Evolutionary conservation across 2,888 invertebrate species (phyloP), one percentile per base, ranked within the genome.

Genomic region (Nomada hirtipes): DNA sequence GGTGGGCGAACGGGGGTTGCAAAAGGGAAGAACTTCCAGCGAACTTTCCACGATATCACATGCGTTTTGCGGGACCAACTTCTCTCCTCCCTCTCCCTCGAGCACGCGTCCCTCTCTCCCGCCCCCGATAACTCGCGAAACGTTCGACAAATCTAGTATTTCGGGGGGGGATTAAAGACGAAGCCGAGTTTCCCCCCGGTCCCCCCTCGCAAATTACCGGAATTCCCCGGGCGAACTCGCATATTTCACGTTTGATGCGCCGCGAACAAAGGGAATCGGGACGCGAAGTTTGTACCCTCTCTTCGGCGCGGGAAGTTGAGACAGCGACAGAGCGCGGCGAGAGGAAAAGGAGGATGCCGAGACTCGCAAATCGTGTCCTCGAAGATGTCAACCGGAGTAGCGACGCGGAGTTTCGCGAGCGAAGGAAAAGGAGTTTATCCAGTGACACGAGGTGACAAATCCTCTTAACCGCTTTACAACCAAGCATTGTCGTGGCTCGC

Each of bases 101-200:
- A 2, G 1, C 60, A 18, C 2, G n/a, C 7, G 4, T 2, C 7
- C 23, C 10, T 26, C 20, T 11, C 13, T 4, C 11, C 4, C 7
- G 11, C 15, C 36, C 23, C 50, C 13, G 1, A 44, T 72, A 61
- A 68, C 74, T 80, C 63, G 63, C 36, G 83, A 74, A 80, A 82
- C 82, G 80, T 88, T 88, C 87, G 86, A 88, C 89, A 87, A 88
- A 90, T 90, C 84, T 68, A 78, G 84, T 77, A 82, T 84, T 85
- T 86, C 86, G 77, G 74, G 77, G 9, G 69, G 70, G 87, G 86
- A 89, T 88, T 88, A 87, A 79, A 85, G 82, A 83, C 81, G 72
- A 81, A 79, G 77, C 70, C 72, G 79, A 83, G 83, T 84, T 83
- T 77, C 77, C 7, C 36, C 69, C 76, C 55, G 69, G 74, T 69